Evolutionary conservation across 1,140 invertebrate genomes (phyloP).

Genomic region (Bombus waltoni): DNA sequence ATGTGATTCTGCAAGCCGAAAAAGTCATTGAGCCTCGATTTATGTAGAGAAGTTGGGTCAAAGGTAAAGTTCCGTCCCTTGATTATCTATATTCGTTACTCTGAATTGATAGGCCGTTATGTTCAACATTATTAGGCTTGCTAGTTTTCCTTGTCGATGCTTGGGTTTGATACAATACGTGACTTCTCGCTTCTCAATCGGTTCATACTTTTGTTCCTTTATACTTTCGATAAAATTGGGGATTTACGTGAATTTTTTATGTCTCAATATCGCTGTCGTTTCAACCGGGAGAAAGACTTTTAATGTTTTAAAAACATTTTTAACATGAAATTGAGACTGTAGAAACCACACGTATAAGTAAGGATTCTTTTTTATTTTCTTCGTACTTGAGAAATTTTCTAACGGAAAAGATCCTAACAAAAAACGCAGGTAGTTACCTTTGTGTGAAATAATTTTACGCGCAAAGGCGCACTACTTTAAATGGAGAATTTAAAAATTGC

Average conservation of each 20-base stretch:
- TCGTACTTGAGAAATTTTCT: neutral
- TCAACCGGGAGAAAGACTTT: neutral
- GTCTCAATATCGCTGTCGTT: neutral
- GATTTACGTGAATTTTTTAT: neutral
- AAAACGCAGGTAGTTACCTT: too few relatives aligned
- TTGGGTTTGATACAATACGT: neutral
- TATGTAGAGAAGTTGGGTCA: neutral
- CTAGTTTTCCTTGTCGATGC: neutral
- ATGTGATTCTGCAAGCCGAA: constrained; percentile 15
- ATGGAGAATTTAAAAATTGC: too few relatives aligned
- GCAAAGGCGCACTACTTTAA: neutral
- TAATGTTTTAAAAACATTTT: too few relatives aligned
- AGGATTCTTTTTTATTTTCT: neutral
- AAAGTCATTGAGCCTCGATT: constrained; percentile 18
- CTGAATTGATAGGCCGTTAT: neutral
- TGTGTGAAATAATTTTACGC: neutral
- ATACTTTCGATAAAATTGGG: constrained; percentile 1
- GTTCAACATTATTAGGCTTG: neutral
- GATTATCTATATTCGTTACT: neutral
- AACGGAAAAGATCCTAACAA: neutral
- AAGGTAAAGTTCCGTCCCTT: neutral
- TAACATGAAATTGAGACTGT: too few relatives aligned
- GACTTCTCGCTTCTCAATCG: too few relatives aligned
- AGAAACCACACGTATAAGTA: too few relatives aligned
- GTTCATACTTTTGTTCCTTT: too few relatives aligned